These are phyloP conservation scores for Lasioglossum figueresi DNA, from an alignment of 2,888 invertebrate genomes.

Conservation along the genomic window DNA sequence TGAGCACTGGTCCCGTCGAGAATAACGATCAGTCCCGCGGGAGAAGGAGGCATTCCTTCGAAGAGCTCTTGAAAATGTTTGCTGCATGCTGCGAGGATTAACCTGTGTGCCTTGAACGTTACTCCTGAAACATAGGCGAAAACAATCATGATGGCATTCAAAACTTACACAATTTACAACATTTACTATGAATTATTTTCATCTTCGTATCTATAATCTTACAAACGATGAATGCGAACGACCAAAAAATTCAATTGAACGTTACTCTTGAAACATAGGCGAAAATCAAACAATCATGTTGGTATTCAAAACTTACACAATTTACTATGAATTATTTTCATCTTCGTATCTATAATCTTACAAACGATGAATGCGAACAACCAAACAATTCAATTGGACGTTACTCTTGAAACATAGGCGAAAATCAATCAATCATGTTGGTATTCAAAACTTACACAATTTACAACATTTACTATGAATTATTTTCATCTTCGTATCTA, in stretches of 20 bases:
- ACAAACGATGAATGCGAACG: too few relatives aligned
- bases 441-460: too few relatives aligned
- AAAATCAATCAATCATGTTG: background rate
- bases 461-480: too few relatives aligned
- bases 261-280: constrained; percentile 89
- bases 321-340: too few relatives aligned
- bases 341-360: too few relatives aligned
- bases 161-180: too few relatives aligned
- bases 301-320: too few relatives aligned
- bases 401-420: constrained; percentile 88
- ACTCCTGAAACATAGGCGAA: constrained; percentile 87
- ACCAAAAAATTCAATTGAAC: constrained; percentile 85
- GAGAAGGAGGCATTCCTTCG: constrained; percentile 92
- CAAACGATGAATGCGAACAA: too few relatives aligned
- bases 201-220: too few relatives aligned
- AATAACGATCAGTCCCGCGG: constrained; percentile 93
- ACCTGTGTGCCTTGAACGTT: constrained; percentile 95
- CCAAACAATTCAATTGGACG: constrained; percentile 86
- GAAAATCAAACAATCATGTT: background rate
- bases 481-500: too few relatives aligned
- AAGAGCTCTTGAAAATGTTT: constrained; percentile 96
- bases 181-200: too few relatives aligned
- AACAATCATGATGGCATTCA: background rate
- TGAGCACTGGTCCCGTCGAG: constrained; percentile 95
- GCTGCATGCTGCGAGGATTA: constrained; percentile 96